A percentile compares a stretch with the other conserved stretches of the same genome.
Evolutionary conservation across 2,797 vertebrate species (phyloP).

Genomic region (Scyliorhinus canicula): DNA sequence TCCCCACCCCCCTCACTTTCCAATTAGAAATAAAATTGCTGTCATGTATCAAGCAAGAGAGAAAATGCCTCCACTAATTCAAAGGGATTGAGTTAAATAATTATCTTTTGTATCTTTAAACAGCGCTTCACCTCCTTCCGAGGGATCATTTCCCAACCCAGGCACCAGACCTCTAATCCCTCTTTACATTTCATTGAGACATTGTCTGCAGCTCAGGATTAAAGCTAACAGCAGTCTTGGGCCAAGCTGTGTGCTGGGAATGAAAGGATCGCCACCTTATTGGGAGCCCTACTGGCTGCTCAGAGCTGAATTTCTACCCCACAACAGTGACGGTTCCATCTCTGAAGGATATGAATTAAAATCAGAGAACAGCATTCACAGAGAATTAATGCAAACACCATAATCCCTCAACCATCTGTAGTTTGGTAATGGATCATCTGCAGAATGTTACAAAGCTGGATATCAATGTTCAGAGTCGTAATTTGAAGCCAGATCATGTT

Average conservation of each 20-base stretch:
- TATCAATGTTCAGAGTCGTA: not conserved
- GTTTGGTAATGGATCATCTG: not conserved
- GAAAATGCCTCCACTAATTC: not conserved
- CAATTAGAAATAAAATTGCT: not conserved
- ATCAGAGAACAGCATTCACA: not conserved
- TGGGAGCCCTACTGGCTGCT: not conserved
- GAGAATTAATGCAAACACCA: not conserved
- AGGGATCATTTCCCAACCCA: not conserved
- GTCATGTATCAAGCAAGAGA: not conserved
- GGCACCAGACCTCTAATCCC: slow-evolving; percentile 7
- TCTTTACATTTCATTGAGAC: not conserved
- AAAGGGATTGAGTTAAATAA: not conserved
- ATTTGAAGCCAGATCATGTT: not conserved
- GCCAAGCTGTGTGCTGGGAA: not conserved
- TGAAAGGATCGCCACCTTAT: not conserved
- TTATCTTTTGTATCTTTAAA: not conserved
- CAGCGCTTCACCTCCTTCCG: not conserved
- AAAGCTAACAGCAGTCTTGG: not conserved
- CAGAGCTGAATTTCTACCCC: not conserved
- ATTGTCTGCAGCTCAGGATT: slow-evolving; percentile 14
- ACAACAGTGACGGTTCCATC: not conserved
- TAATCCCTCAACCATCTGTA: not conserved
- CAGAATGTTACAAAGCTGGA: not conserved
- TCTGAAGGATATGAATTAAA: not conserved
- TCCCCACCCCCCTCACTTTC: not conserved